A percentile compares a stretch with the other conserved stretches of the same genome.
Evolutionary conservation across 2,888 invertebrate genomes (phyloP).

Genomic region (Monopis laevigella): DNA sequence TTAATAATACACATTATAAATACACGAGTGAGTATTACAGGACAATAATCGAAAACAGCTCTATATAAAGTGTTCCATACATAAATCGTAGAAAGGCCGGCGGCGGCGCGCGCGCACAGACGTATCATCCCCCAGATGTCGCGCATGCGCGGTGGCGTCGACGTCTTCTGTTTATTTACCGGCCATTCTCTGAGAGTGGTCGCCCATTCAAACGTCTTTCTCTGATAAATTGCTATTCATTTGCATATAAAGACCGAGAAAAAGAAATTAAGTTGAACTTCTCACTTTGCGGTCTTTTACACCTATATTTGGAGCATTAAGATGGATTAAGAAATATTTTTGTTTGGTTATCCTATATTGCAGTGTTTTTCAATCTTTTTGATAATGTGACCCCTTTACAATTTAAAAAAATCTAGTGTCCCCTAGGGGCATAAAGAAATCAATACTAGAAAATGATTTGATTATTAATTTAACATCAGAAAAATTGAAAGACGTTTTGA

Average conservation of each 20-base stretch:
- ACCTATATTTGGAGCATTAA: conserved; percentile 9
- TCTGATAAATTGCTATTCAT: conserved; percentile 54
- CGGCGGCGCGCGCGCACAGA: conserved; percentile 11
- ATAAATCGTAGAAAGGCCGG: neutral
- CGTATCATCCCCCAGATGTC: conserved; percentile 6
- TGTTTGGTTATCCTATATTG: too few relatives aligned
- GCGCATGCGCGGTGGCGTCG: conserved; percentile 12
- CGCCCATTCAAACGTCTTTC: conserved; percentile 49
- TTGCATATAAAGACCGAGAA: conserved; percentile 47
- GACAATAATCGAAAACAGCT: too few relatives aligned
- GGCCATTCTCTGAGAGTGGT: conserved; percentile 23
- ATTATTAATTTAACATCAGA: too few relatives aligned
- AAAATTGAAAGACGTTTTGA: too few relatives aligned
- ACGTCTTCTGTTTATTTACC: conserved; percentile 32
- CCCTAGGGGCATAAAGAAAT: too few relatives aligned
- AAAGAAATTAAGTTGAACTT: conserved; percentile 34
- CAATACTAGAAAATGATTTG: too few relatives aligned
- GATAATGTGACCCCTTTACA: too few relatives aligned
- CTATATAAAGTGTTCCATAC: neutral
- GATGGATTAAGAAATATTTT: too few relatives aligned
- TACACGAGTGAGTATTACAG: too few relatives aligned
- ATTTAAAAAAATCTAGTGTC: too few relatives aligned
- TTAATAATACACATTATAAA: too few relatives aligned
- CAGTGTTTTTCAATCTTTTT: too few relatives aligned
- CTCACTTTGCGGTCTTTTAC: conserved; percentile 27